A percentile compares a stretch with the other conserved stretches of the same genome.
Evolutionary conservation across 37 sponge, comb jelly and placozoan species (phyloP).

Genomic region (Axinella damicornis): DNA sequence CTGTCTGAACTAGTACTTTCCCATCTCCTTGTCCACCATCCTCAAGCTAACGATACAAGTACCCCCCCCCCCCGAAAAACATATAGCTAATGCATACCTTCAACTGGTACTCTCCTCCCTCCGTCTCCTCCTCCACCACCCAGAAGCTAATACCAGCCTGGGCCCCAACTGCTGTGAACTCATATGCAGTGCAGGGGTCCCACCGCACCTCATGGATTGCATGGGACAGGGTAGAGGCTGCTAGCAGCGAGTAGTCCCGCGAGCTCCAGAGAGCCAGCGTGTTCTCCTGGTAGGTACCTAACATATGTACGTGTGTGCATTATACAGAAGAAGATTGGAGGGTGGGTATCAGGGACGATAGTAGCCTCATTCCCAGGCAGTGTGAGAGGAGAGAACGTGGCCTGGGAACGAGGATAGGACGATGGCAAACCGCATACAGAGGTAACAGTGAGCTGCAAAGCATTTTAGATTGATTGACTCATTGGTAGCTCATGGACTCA

Average conservation of each 20-base stretch:
- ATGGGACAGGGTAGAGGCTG: constrained; percentile 10
- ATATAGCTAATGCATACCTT: constrained; percentile 18
- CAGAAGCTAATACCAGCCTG: constrained; percentile 62
- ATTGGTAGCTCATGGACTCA: no score
- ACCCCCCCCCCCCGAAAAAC: no score
- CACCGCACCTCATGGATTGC: constrained; percentile 61
- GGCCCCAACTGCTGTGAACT: constrained; percentile 75
- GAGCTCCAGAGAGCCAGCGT: constrained; percentile 75
- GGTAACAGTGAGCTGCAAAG: no score
- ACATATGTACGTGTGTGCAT: background rate
- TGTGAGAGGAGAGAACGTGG: no score
- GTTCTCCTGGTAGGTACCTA: constrained; percentile 66
- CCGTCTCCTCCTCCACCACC: constrained; percentile 63
- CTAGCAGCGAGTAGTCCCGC: constrained; percentile 64
- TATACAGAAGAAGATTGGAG: no score
- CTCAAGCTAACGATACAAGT: no score
- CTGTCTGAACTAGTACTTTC: background rate
- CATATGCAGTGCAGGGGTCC: constrained; percentile 85
- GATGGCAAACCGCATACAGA: no score
- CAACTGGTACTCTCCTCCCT: background rate
- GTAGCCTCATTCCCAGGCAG: no score
- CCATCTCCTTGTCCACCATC: no score
- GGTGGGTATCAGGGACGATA: no score
- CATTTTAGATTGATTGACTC: no score
- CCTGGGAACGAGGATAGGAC: no score